These are phyloP conservation scores for Aeoliscus strigatus DNA, from an alignment of 2,797 vertebrate genomes.

Conservation along the genomic window DNA sequence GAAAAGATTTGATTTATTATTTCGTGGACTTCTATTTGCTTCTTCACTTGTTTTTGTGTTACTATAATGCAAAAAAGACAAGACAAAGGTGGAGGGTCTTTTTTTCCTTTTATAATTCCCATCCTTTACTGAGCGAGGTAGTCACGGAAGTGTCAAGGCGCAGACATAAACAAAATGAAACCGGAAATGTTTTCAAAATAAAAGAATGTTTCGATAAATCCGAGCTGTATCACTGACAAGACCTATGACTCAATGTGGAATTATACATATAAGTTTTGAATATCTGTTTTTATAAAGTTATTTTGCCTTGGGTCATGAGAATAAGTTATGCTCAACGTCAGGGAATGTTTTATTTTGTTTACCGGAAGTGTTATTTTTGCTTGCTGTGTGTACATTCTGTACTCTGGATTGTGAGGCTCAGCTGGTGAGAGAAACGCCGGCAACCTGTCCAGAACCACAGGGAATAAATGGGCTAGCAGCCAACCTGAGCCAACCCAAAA, in stretches of 20 bases:
- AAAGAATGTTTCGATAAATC: slow-evolving; percentile 4
- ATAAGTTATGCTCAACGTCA: too few relatives aligned
- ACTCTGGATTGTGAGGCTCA: slow-evolving; percentile 51
- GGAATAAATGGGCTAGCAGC: slow-evolving; percentile 20
- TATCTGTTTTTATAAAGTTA: too few relatives aligned
- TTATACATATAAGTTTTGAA: too few relatives aligned
- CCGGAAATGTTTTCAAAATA: slow-evolving; percentile 14
- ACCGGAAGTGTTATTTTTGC: background rate
- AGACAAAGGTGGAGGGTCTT: slow-evolving; percentile 20
- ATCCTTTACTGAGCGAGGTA: too few relatives aligned
- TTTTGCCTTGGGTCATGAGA: too few relatives aligned
- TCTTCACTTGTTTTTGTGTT: slow-evolving; percentile 1
- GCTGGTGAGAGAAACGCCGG: slow-evolving; percentile 45
- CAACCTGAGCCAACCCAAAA: slow-evolving; percentile 18
- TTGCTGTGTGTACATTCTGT: background rate
- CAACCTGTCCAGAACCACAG: slow-evolving; percentile 22
- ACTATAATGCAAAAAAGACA: background rate
- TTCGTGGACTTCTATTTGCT: background rate
- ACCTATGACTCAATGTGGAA: too few relatives aligned
- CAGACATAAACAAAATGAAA: background rate
- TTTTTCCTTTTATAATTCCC: too few relatives aligned
- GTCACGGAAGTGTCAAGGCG: too few relatives aligned
- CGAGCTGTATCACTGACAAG: background rate
- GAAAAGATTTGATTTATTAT: background rate
- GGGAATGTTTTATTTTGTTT: slow-evolving; percentile 23